Evolutionary conservation across 2,797 vertebrate species (phyloP).

Genomic region (Catharus ustulatus): DNA sequence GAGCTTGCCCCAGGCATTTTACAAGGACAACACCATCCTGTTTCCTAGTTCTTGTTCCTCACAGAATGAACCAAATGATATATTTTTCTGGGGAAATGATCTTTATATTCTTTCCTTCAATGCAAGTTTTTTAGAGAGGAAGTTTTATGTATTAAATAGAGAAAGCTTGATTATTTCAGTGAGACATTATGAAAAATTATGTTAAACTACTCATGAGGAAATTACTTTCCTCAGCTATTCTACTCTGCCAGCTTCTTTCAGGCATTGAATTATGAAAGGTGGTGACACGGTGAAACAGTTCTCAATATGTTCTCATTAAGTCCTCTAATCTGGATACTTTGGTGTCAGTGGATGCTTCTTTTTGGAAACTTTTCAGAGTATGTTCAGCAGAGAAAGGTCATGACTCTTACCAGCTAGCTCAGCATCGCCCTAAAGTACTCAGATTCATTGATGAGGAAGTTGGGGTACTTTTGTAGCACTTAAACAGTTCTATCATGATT

Average conservation of each 20-base stretch:
- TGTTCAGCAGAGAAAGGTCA: slow-evolving; percentile 37
- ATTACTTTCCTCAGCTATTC: not conserved
- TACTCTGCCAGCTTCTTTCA: not conserved
- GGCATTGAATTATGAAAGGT: not conserved
- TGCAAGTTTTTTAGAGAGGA: not conserved
- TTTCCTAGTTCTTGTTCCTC: not conserved
- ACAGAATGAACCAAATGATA: not conserved
- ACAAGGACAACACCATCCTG: not conserved
- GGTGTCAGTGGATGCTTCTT: not conserved
- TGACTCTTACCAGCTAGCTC: slow-evolving; percentile 14
- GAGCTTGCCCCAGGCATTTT: not conserved
- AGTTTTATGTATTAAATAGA: not conserved
- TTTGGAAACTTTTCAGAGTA: slow-evolving; percentile 9
- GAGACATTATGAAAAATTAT: not conserved
- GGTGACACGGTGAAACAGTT: not conserved
- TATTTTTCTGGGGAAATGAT: not conserved
- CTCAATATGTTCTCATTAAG: not conserved
- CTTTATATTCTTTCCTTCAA: not conserved
- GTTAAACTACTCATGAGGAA: not conserved
- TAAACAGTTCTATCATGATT: not conserved
- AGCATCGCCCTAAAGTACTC: not conserved
- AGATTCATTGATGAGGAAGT: not conserved
- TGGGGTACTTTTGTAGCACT: not conserved
- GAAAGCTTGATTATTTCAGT: not conserved
- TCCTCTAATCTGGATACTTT: not conserved